phyloP scores from a whole-genome alignment of 2,888 invertebrate species.

The Galeopsomyia nigrocyanea region DNA sequence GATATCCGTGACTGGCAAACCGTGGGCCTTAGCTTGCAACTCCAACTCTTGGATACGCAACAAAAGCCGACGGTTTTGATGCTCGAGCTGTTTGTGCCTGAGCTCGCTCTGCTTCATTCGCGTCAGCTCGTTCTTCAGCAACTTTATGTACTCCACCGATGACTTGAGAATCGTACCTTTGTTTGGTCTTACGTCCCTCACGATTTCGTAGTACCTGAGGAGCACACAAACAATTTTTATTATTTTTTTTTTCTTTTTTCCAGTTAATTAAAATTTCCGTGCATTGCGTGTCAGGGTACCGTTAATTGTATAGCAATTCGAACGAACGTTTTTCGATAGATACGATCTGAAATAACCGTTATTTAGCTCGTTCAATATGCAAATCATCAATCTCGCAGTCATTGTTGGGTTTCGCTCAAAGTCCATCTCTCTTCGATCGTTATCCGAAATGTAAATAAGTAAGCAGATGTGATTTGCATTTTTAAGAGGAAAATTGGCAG shows the following conservation, averaged over 20 bases:
- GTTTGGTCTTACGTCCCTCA: slow-evolving; percentile 89
- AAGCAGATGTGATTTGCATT: too few species aligned
- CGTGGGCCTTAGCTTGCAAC: slow-evolving; percentile 82
- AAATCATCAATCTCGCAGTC: too few species aligned
- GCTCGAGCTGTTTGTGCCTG: slow-evolving; percentile 84
- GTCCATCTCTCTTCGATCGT: too few species aligned
- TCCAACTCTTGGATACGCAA: slow-evolving; percentile 87
- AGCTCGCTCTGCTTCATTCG: slow-evolving; percentile 83
- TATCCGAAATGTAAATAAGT: too few species aligned
- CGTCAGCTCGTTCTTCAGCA: slow-evolving; percentile 81
- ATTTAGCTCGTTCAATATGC: not conserved
- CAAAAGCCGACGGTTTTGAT: slow-evolving; percentile 85
- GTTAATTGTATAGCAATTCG: too few species aligned
- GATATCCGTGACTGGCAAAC: slow-evolving; percentile 77
- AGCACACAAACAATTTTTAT: slow-evolving; percentile 24
- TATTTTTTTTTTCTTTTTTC: too few species aligned
- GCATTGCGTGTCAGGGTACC: too few species aligned
- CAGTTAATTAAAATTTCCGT: too few species aligned
- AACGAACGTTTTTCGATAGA: not conserved
- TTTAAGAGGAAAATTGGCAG: too few species aligned
- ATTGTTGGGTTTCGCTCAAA: too few species aligned
- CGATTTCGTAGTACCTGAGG: slow-evolving; percentile 84
- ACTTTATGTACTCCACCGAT: slow-evolving; percentile 96
- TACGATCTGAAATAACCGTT: not conserved
- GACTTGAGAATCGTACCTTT: slow-evolving; percentile 98